Base-by-base conservation (phyloP, 2,797 vertebrate genomes). In the Ciconia nigra region DNA sequence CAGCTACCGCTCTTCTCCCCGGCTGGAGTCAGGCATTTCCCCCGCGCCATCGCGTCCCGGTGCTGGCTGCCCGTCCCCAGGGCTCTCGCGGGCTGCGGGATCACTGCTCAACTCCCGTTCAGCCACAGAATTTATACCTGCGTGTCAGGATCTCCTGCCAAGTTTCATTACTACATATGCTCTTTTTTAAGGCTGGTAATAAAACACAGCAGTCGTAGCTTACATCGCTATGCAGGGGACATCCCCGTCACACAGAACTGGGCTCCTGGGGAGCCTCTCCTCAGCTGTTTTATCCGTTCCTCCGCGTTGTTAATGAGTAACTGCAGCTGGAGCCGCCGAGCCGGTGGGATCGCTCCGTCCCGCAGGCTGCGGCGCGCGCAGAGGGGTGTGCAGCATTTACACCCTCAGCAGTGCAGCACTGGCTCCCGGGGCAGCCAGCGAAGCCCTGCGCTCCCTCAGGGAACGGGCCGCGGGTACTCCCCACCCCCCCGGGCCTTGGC, bases 31-130 rank as follows among this genome's bases (percentile, higher is more conserved):
- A 22, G 39, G 33, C 11, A 1, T 9, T 29, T 12, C 29, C 20
- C 42, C 42, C 2, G 1, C 47, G 9, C 59, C 11, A 1, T 24
- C 46, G 3, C 10, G 4, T 63, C 51, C 28, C 9, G 2, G 37
- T 2, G 29, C 73, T 65, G 81, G 44, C 28, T 44, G 59, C 59
- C 26, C 3, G 1, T n/a, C 37, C 46, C 47, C 4, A 1, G 59
- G 41, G 63, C 18, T 28, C 71, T 10, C 47, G 2, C 1, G 0
- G 26, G 54, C 74, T 33, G 47, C 5, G 3, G 49, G 35, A 21
- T 52, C 2, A 0, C 67, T 46, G 55, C 73, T 84, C 73, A 6
- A 2, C 39, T 79, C 79, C 72, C 35, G 3, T 55, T 72, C 73
- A 84, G 61, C 73, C 0, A 8, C 70, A 59, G 81, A 13, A 54